A percentile compares a stretch with the other conserved stretches of the same genome.
These are phyloP conservation scores for Caranx melampygus DNA, from an alignment of 2,113 vertebrate species.

Conservation along the genomic window DNA sequence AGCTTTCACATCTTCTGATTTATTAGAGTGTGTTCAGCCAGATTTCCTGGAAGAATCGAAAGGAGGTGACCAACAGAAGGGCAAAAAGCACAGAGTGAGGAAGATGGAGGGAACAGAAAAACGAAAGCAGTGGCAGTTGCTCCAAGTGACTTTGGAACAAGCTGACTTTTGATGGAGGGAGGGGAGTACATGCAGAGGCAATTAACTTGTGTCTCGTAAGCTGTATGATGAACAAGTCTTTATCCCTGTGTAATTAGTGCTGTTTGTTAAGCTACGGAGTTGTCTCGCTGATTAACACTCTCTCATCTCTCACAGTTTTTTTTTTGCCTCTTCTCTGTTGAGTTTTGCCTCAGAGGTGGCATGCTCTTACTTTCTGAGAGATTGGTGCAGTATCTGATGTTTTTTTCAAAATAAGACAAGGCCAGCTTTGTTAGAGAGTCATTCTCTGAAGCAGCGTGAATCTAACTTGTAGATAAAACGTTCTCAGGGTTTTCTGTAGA, in stretches of 20 bases:
- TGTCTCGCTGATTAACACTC: constrained; percentile 74
- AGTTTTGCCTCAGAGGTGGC: constrained; percentile 2
- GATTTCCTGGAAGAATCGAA: constrained; percentile 9
- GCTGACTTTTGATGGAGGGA: constrained; percentile 63
- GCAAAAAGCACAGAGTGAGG: constrained; percentile 3
- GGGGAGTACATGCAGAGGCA: constrained; percentile 75
- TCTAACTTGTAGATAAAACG: constrained; percentile 8
- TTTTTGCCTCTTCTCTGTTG: constrained; percentile 45
- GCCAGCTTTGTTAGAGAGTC: background rate
- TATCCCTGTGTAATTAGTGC: constrained; percentile 84
- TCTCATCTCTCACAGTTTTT: constrained; percentile 55
- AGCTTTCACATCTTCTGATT: background rate
- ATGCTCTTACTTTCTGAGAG: constrained; percentile 19
- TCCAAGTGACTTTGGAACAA: constrained; percentile 62
- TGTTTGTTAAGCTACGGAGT: constrained; percentile 82
- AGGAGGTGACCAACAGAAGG: constrained; percentile 1
- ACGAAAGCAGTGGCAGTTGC: constrained; percentile 23
- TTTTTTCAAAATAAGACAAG: background rate
- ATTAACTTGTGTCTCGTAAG: constrained; percentile 84
- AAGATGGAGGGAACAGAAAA: constrained; percentile 14
- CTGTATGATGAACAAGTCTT: constrained; percentile 83
- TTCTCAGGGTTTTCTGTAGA: background rate
- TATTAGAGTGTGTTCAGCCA: constrained; percentile 1
- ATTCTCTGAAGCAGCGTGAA: constrained; percentile 4
- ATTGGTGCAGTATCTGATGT: background rate